phyloP scores from a whole-genome alignment of 2,113 vertebrate species.

The Planiliza haematocheilus region DNA sequence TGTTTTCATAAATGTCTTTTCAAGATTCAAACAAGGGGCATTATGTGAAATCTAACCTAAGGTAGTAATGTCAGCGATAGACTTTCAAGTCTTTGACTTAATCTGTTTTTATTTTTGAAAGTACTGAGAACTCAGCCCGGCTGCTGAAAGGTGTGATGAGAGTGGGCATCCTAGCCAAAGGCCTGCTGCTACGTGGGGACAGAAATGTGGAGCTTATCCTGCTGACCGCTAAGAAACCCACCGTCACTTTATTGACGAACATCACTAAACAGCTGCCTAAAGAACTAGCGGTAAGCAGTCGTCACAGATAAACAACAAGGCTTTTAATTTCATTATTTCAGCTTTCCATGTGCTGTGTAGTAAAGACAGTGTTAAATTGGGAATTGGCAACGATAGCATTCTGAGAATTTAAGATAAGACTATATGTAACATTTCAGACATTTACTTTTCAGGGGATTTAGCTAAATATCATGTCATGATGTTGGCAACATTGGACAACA shows the following conservation, averaged over 20 bases:
- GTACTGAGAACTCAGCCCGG: constrained; percentile 64
- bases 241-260: constrained; percentile 74
- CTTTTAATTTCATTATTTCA: too few relatives aligned
- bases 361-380: constrained; percentile 7
- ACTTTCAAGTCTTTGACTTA: not conserved
- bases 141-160: constrained; percentile 88
- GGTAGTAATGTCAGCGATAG: not conserved
- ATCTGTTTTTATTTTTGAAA: constrained; percentile 34
- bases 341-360: not conserved
- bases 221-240: constrained; percentile 87
- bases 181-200: constrained; percentile 87
- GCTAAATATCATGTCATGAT: not conserved
- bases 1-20: not conserved
- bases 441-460: not conserved
- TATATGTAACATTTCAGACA: too few relatives aligned
- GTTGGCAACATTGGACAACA: too few relatives aligned
- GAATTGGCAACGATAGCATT: constrained; percentile 27
- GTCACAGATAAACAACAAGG: too few relatives aligned
- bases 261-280: constrained; percentile 83
- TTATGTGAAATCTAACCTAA: too few relatives aligned
- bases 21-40: too few relatives aligned
- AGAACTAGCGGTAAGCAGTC: constrained; percentile 82
- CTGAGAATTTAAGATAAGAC: not conserved
- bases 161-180: constrained; percentile 88
- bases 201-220: constrained; percentile 85